Conservation (phyloP, 2,113 vertebrate genomes). For the Antigone vipio region DNA sequence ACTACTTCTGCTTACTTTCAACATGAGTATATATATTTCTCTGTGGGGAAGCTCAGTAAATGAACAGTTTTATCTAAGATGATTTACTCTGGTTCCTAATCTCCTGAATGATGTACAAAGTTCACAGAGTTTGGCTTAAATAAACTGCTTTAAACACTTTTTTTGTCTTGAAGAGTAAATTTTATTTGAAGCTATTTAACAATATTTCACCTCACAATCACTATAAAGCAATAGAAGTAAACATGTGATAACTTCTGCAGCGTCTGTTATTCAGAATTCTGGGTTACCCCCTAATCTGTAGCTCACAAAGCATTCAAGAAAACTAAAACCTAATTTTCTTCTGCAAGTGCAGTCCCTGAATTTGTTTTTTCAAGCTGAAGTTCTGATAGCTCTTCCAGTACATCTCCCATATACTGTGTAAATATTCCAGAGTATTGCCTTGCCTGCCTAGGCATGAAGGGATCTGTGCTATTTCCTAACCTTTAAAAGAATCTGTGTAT, state of each 20-base stretch:
- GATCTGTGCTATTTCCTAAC: background rate
- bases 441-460: background rate
- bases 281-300: background rate
- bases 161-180: background rate
- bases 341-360: background rate
- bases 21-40: accelerated
- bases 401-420: background rate
- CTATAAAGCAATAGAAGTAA: background rate
- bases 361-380: background rate
- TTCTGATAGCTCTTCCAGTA: background rate
- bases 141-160: background rate
- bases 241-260: background rate
- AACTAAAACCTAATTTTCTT: background rate
- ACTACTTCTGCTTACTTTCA: background rate
- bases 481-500: background rate
- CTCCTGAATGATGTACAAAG: background rate
- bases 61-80: background rate
- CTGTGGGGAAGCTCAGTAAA: background rate
- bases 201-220: background rate
- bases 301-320: background rate
- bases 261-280: background rate
- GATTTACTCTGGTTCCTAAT: background rate
- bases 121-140: background rate
- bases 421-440: background rate
- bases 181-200: background rate